phyloP scores from a whole-genome alignment of 2,888 invertebrate genomes.

The Aporophyla lueneburgensis region DNA sequence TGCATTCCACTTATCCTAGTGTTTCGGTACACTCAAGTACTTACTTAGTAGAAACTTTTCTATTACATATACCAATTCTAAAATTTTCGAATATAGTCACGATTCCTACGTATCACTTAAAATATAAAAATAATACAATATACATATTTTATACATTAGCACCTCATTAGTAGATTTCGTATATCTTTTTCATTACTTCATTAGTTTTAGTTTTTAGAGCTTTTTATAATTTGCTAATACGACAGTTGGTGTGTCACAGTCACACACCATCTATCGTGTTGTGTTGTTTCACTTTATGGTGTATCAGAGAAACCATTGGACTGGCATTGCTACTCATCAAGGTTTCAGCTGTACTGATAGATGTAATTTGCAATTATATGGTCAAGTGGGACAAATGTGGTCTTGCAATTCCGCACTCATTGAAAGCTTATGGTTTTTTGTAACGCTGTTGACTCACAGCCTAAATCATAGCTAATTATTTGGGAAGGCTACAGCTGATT shows the following conservation, averaged over 20 bases:
- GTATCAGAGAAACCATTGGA: constrained; percentile 56
- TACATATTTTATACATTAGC: constrained; percentile 55
- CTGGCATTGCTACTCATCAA: constrained; percentile 37
- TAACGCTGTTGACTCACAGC: background rate
- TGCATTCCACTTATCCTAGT: constrained; percentile 36
- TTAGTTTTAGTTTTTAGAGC: constrained; percentile 70
- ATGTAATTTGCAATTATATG: constrained; percentile 45
- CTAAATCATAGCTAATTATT: constrained; percentile 15
- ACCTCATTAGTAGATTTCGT: constrained; percentile 50
- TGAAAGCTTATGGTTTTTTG: constrained; percentile 15
- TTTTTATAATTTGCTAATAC: constrained; percentile 71
- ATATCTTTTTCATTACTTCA: constrained; percentile 46
- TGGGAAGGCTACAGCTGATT: constrained; percentile 4
- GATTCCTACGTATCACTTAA: constrained; percentile 18
- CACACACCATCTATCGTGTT: constrained; percentile 64
- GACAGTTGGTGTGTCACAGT: constrained; percentile 58
- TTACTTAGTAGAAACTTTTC: constrained; percentile 39
- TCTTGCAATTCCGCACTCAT: constrained; percentile 25
- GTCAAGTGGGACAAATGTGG: constrained; percentile 49
- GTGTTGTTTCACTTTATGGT: constrained; percentile 68
- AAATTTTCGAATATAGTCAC: constrained; percentile 22
- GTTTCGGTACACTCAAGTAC: constrained; percentile 26
- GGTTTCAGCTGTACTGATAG: constrained; percentile 56
- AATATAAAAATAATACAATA: constrained; percentile 34
- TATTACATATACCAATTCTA: constrained; percentile 25